Conservation (phyloP, 30 jellyfish, hydroid and myxozoan genomes). For the Turritopsis dohrnii region DNA sequence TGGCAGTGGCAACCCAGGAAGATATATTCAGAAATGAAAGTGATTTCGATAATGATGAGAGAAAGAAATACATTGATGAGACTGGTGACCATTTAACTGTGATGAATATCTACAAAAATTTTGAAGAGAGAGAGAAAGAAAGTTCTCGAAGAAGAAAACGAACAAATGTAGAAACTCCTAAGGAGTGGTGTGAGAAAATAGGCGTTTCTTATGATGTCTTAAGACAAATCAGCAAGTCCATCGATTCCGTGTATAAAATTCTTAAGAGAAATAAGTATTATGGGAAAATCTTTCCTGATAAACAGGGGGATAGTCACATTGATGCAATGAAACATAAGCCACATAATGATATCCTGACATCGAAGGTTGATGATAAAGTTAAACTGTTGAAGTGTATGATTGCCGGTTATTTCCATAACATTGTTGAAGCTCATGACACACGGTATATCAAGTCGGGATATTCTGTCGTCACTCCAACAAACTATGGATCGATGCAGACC, state of each 20-base stretch:
- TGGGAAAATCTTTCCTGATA: too few relatives aligned
- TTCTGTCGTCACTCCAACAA: neutral
- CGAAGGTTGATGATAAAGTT: neutral
- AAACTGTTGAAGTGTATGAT: neutral
- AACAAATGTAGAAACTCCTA: neutral
- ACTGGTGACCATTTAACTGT: conserved; percentile 1
- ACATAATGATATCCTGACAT: too few relatives aligned
- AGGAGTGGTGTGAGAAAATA: conserved; percentile 2
- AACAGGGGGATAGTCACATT: too few relatives aligned
- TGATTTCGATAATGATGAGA: too few relatives aligned
- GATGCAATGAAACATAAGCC: too few relatives aligned
- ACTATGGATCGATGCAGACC: neutral
- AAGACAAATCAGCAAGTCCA: too few relatives aligned
- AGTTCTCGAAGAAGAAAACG: too few relatives aligned
- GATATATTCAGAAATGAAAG: neutral
- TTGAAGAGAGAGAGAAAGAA: neutral
- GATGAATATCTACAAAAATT: neutral
- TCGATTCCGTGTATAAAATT: too few relatives aligned
- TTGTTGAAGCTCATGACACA: neutral
- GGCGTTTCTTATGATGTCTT: neutral
- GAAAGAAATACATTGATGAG: neutral
- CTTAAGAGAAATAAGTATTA: too few relatives aligned
- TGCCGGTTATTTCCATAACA: conserved; percentile 22
- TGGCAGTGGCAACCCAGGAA: neutral
- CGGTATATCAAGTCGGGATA: neutral